Percentiles rank a stretch among this genome's conserved stretches.
Conservation (phyloP, 2,113 vertebrate species). For the Takifugu bimaculatus region DNA sequence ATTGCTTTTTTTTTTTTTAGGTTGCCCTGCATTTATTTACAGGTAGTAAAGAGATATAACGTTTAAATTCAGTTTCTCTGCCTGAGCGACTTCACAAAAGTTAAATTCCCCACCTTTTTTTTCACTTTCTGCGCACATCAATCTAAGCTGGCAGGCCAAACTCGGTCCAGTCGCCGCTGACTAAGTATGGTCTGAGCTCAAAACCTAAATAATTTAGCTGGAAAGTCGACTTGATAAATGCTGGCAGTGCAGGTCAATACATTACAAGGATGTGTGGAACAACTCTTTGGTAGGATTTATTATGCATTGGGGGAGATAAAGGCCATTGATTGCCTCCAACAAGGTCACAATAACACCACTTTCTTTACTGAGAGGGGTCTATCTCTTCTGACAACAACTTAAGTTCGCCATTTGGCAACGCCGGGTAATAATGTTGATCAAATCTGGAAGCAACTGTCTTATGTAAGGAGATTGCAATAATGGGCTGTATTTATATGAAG, state of each 20-base stretch:
- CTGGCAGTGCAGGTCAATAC: conserved; percentile 68
- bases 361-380: conserved; percentile 59
- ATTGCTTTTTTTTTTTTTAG: not conserved
- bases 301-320: conserved; percentile 76
- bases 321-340: conserved; percentile 75
- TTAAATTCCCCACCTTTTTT: conserved; percentile 34
- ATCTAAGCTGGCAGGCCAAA: conserved; percentile 55
- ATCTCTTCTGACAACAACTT: conserved; percentile 64
- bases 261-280: conserved; percentile 72
- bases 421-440: conserved; percentile 60
- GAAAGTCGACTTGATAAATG: conserved; percentile 77
- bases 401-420: conserved; percentile 54
- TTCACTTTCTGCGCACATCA: conserved; percentile 51
- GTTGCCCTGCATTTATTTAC: conserved; percentile 2
- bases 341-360: conserved; percentile 71
- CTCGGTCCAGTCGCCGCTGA: conserved; percentile 62
- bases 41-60: conserved; percentile 15
- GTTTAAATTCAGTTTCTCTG: conserved; percentile 31
- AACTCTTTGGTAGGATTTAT: conserved; percentile 72
- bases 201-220: conserved; percentile 80
- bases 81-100: conserved; percentile 42
- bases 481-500: conserved; percentile 65
- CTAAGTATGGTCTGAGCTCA: conserved; percentile 62
- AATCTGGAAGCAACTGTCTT: conserved; percentile 60
- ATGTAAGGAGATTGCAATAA: conserved; percentile 58